Conservation (phyloP, 2,797 vertebrate genomes). For the Ciconia nigra region DNA sequence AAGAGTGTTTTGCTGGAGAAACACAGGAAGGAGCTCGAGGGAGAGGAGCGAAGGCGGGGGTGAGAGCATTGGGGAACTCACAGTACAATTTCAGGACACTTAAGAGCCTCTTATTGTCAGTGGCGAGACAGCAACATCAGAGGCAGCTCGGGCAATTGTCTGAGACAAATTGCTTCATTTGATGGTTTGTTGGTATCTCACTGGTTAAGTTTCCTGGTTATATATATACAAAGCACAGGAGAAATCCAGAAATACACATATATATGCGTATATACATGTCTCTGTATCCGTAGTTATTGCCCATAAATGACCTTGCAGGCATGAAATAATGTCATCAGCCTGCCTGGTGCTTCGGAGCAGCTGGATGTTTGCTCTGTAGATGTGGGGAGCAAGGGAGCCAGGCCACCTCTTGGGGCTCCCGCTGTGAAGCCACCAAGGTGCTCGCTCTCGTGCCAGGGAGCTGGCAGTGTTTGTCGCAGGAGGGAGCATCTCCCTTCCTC, state of each 20-base stretch:
- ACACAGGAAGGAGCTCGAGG: not conserved
- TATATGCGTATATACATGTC: not conserved
- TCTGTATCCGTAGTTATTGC: not conserved
- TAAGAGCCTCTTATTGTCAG: conserved; percentile 22
- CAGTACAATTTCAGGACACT: conserved; percentile 30
- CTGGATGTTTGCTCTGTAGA: not conserved
- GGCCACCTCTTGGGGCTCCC: not conserved
- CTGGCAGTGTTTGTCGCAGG: not conserved
- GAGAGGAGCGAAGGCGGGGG: not conserved
- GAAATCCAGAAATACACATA: not conserved
- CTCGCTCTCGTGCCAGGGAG: not conserved
- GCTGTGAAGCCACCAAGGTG: not conserved
- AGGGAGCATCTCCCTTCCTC: not conserved
- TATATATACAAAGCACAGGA: not conserved
- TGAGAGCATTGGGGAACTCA: not conserved
- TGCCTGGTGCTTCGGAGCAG: not conserved
- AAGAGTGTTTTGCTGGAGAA: conserved; percentile 37
- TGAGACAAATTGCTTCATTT: not conserved
- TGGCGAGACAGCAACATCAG: not conserved
- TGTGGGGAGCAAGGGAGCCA: not conserved
- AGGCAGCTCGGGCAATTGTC: conserved; percentile 19
- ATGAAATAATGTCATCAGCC: not conserved
- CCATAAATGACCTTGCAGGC: not conserved
- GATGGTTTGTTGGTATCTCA: not conserved
- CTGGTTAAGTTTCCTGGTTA: conserved; percentile 20